A percentile compares a stretch with the other conserved stretches of the same genome.
phyloP scores from a whole-genome alignment of 2,113 vertebrate genomes.

The Edolisoma coerulescens region DNA sequence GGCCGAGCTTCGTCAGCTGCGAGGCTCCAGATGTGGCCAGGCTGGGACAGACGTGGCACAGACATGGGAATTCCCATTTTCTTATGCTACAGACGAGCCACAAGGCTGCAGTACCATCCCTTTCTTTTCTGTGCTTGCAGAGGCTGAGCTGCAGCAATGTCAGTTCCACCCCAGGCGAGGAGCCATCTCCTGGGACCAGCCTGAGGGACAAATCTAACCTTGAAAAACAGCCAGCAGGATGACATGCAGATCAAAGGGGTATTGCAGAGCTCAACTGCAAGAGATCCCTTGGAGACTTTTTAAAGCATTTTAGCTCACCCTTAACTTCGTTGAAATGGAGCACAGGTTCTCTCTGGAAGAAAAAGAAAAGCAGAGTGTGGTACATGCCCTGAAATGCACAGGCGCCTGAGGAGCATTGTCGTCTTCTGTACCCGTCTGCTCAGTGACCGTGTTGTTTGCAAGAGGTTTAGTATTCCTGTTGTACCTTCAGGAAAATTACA shows the following conservation, averaged over 20 bases:
- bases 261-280: background rate
- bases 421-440: background rate
- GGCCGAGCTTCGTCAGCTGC: fast-evolving
- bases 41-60: background rate
- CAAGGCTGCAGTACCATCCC: background rate
- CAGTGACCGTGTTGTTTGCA: background rate
- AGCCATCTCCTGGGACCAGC: background rate
- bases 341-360: background rate
- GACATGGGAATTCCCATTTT: background rate
- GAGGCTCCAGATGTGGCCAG: background rate
- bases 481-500: background rate
- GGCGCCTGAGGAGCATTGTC: background rate
- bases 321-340: background rate
- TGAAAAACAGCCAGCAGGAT: background rate
- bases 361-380: background rate
- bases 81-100: background rate
- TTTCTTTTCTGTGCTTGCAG: background rate
- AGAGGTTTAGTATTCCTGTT: background rate
- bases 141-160: background rate
- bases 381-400: background rate
- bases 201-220: background rate
- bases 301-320: background rate
- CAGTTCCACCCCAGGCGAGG: background rate
- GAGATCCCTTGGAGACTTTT: background rate
- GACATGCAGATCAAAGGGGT: background rate